Evolutionary conservation across 2,113 vertebrate genomes (phyloP), one percentile per base, ranked within the genome.

Genomic region (Cyprinodon variegatus): DNA sequence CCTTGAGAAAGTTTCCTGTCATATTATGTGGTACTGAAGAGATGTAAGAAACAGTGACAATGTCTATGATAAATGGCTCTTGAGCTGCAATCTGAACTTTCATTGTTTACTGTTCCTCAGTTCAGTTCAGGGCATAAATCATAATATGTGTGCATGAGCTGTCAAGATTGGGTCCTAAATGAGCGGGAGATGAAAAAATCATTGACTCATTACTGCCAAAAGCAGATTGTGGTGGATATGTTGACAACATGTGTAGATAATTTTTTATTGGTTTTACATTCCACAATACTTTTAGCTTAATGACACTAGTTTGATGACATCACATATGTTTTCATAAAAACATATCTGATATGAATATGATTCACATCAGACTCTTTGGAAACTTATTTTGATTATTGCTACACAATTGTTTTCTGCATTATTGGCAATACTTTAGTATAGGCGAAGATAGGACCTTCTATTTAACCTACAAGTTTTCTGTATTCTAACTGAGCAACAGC

Each of bases 51-150:
- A 82, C 74, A 84, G 61, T 84, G 83, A 87, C 89, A 86, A 80
- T 62, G 20, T 65, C 43, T 17, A 82, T 92, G 88, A 90, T 91
- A 70, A 90, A 91, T 90, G 74, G 72, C 83, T 40, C 68, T 68
- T 5, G 9, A 80, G 70, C 82, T 61, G 29, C 83, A 76, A 83
- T 82, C 76, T 83, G 78, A 85, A 84, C 83, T 72, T 67, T 83
- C 67, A 80, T 57, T 86, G 87, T 90, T 91, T 91, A 90, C 76
- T 77, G 68, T 86, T 83, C 69, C 77, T 73, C 68, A 77, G 74
- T 79, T 74, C 78, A 73, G 84, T 84, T 74, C 77, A 20, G 65
- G 78, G 65, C 62, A 85, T 91, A 87, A 89, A 92, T 92, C 87
- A 91, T 86, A 85, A 86, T 82, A 65, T 78, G 87, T 83, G 71